Evolutionary conservation across 2,888 invertebrate species (phyloP).

Genomic region (Spisula subtruncata): DNA sequence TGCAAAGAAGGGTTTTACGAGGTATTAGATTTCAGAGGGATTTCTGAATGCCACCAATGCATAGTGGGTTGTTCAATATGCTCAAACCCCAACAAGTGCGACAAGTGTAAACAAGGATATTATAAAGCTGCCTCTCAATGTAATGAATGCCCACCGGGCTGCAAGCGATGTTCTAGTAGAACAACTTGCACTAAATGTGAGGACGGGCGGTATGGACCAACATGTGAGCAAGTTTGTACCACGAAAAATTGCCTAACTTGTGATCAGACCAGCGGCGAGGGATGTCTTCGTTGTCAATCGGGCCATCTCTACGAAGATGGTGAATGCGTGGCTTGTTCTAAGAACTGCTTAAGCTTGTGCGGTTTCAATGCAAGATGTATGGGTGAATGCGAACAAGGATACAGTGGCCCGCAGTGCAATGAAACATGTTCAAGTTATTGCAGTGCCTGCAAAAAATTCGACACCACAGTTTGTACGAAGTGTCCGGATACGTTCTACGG

Average conservation of each 20-base stretch:
- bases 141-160: background rate
- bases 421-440: background rate
- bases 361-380: background rate
- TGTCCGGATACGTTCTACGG: background rate
- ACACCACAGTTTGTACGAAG: background rate
- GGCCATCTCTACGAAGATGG: background rate
- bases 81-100: background rate
- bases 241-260: background rate
- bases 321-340: background rate
- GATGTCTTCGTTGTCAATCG: background rate
- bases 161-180: background rate
- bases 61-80: background rate
- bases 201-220: background rate
- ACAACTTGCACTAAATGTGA: background rate
- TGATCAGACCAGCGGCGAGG: background rate
- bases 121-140: background rate
- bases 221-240: background rate
- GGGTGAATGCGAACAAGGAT: background rate
- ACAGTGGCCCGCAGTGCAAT: background rate
- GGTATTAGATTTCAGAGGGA: background rate
- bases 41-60: background rate
- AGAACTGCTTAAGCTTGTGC: background rate
- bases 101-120: background rate
- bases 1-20: slow-evolving; percentile 8
- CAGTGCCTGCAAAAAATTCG: background rate